A percentile compares a stretch with the other conserved stretches of the same genome.
These are phyloP conservation scores for Sphecodes monilicornis DNA, from an alignment of 2,888 invertebrate species.

Conservation along the genomic window DNA sequence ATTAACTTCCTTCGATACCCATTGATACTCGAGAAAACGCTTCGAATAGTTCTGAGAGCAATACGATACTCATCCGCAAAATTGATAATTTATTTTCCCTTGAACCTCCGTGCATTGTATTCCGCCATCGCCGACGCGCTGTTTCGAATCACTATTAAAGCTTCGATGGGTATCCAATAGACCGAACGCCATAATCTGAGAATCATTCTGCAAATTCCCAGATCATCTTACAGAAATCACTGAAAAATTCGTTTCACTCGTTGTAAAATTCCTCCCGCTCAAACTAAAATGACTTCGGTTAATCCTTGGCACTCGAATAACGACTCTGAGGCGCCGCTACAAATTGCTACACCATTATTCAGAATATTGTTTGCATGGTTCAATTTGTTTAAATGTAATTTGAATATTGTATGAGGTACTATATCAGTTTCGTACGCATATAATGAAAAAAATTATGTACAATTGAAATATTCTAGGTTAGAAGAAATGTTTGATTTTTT, in stretches of 20 bases:
- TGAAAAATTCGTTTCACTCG: too few species aligned
- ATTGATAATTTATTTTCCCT: constrained; percentile 15
- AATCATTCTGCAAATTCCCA: background rate
- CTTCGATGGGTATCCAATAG: background rate
- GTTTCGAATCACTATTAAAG: background rate
- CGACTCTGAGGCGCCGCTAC: too few species aligned
- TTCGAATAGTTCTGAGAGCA: constrained; percentile 4
- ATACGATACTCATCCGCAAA: background rate
- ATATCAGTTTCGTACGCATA: too few species aligned
- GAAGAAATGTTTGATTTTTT: too few species aligned
- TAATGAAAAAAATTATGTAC: too few species aligned
- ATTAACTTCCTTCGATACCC: constrained; percentile 34
- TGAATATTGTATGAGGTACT: too few species aligned
- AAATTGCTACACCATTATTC: too few species aligned
- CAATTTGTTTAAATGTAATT: too few species aligned
- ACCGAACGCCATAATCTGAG: background rate
- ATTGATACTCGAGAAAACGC: constrained; percentile 13
- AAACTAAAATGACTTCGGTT: background rate
- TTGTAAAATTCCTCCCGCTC: background rate
- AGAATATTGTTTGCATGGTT: too few species aligned
- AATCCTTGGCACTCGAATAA: too few species aligned
- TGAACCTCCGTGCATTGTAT: background rate
- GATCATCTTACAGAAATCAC: background rate
- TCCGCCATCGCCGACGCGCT: background rate
- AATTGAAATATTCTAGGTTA: too few species aligned